Base-by-base conservation (phyloP, 2,797 vertebrate genomes). In the Myotis planiceps region DNA sequence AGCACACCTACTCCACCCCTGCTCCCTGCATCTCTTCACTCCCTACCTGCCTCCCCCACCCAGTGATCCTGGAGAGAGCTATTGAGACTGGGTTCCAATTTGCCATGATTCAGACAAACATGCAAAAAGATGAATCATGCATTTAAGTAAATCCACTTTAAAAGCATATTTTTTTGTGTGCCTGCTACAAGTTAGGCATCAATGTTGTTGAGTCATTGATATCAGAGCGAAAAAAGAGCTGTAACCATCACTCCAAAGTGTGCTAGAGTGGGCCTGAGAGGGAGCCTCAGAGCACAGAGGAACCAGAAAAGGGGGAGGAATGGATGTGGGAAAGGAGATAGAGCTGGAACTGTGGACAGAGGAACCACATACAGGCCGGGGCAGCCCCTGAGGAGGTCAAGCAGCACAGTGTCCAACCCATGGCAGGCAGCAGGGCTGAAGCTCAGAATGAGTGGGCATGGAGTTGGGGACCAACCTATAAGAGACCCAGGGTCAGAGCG, bases 191-290 rank as follows among this genome's bases (percentile, higher is more conserved):
- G 2, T 19, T 25, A 32, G 27, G 9, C 2, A 0, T 47, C n/a
- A 23, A 32, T 92, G 78, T 47, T 53, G 47, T 65, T 39, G 71
- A 21, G 45, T 53, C 23, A 5, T 29, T 4, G 6, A 14, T 10
- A 1, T 39, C 47, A 16, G 34, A 68, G n/a, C 0, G 18, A 68
- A 60, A 19, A 29, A 42, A 5, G 27, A 49, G 2, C 16, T 51
- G 55, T 34, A 27, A 23, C 18, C 14, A 0, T 37, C 12, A 5
- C 32, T 42, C 32, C 51, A 9, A n/a, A 10, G 47, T 12, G n/a
- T 2, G 3, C 13, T 9, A 14, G 32, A 6, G 23, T 1, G 2
- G 0, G 29, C 6, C 0, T 13, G 21, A 45, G 39, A 32, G 51
- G 81, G n/a, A 37, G 10, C 18, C n/a, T 55, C 37, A 34, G 53